Evolutionary conservation across 1,140 invertebrate species (phyloP), one percentile per base, ranked within the genome.

Genomic region (Drosophila equinoxialis): DNA sequence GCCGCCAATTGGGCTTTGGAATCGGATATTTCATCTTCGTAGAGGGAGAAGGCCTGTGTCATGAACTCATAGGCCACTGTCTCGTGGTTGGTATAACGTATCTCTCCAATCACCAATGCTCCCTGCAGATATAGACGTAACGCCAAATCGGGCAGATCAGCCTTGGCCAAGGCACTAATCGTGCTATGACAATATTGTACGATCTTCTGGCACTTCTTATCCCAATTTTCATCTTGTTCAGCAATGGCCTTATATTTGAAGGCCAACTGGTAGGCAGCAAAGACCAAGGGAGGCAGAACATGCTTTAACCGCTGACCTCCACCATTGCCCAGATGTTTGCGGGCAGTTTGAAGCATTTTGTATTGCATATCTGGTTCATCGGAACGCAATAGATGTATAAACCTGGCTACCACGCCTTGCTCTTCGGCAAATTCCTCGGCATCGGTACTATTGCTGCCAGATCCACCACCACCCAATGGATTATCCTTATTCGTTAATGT

Each of bases 21-120:
- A 90, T 99, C 99, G 6, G 97, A 98, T 80, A 99, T 99, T 93
- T 99, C 99, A 92, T 99, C 99, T 92, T 99, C 99, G 86, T 99
- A 99, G 59, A 99, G 93, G 0, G 98, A 98, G 92, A 99, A 99
- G 0, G 98, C 98, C 94, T 99, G 98, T 26, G 98, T 99, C 90
- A 99, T 96, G 90, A 99, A 99, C 92, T 99, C 99, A 93, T 99
- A 99, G 0, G 98, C 98, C 0, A 99, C 96, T 42, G 98, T 97
- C 93, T 99, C 98, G 91, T 98, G 96, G 91, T 98, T 98, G 75
- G 98, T 96, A 92, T 99, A 99, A 5, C 95, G 94, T 63, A 99
- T 98, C 92, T 97, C 95, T 55, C 97, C 97, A 57, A 98, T 97
- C 0, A 98, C 97, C 57, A 99, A 92, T 0, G 98, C 98, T 2